Evolutionary conservation across 2,113 vertebrate species (phyloP), one percentile per base, ranked within the genome.

Genomic region (Carassius gibelio): DNA sequence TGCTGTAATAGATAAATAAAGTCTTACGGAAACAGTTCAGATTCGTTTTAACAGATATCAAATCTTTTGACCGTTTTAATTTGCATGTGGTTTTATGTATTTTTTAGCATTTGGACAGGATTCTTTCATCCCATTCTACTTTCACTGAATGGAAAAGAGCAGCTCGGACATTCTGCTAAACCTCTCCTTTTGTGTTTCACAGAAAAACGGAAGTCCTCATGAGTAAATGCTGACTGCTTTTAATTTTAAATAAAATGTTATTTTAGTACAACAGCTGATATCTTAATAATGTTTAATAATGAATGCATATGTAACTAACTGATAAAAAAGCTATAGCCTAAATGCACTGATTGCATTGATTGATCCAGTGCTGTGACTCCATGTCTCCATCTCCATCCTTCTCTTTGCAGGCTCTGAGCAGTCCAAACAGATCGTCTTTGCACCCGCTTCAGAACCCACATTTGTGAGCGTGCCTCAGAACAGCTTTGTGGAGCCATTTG

Each of bases 401-500:
- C 86, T 42, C 79, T 42, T 0, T 66, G 42, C 89, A 99, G 98
- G 98, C 92, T 96, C 97, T 0, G 97, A 97, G 79, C 98, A 99
- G 94, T 96, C 95, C 91, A 98, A 98, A 90, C 95, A 95, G 68
- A 95, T 99, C 75, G 88, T 95, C 61, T 99, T 99, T 89, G 93
- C 94, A 2, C 97, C 97, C 82, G 98, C 95, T 81, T 91, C 91
- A 0, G 96, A 97, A 87, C 97, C 98, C 0, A 91, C 96, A 7
- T 99, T 99, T 23, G 91, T 98, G 90, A 98, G 95, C 0, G 95
- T 99, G 21, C 98, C 98, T 17, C 96, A 97, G 93, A 96, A 96
- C 90, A 98, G 92, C 91, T 96, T 97, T 9, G 97, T 97, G 85
- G 97, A 98, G 89, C 98, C 98, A 8, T 99, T 99, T 14, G 98